Evolutionary conservation across 2,888 invertebrate species (phyloP).

Genomic region (Noctua pronuba): DNA sequence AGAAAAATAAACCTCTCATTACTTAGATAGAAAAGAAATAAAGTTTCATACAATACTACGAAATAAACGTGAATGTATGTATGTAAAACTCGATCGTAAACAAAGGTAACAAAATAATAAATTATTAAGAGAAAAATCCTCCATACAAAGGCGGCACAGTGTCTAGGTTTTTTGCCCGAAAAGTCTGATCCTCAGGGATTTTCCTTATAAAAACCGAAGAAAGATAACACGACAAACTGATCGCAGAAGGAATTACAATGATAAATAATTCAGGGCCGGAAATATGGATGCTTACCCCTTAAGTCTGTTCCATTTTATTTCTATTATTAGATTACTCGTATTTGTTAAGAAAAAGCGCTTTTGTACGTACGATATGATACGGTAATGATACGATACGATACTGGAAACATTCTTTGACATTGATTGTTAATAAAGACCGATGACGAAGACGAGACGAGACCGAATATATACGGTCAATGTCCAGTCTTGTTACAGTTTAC

Average conservation of each 20-base stretch:
- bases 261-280: conserved; percentile 65
- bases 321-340: conserved; percentile 50
- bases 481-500: too few relatives aligned
- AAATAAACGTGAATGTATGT: conserved; percentile 7
- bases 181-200: conserved; percentile 48
- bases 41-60: background rate
- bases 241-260: conserved; percentile 62
- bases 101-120: conserved; percentile 42
- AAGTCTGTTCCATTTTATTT: conserved; percentile 48
- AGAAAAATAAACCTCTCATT: background rate
- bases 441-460: too few relatives aligned
- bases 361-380: background rate
- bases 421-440: too few relatives aligned
- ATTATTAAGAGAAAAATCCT: conserved; percentile 45
- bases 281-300: conserved; percentile 50
- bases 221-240: conserved; percentile 60
- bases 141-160: conserved; percentile 23
- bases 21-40: conserved; percentile 13
- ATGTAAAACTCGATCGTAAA: conserved; percentile 26
- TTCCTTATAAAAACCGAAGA: conserved; percentile 51
- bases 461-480: too few relatives aligned
- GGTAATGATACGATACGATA: background rate
- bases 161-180: conserved; percentile 49
- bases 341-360: conserved; percentile 24
- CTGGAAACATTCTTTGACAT: background rate